Percentiles rank a stretch among this genome's conserved stretches.
Conservation (phyloP, 37 sponge, comb jelly and placozoan genomes). For the Beroe ovata region DNA sequence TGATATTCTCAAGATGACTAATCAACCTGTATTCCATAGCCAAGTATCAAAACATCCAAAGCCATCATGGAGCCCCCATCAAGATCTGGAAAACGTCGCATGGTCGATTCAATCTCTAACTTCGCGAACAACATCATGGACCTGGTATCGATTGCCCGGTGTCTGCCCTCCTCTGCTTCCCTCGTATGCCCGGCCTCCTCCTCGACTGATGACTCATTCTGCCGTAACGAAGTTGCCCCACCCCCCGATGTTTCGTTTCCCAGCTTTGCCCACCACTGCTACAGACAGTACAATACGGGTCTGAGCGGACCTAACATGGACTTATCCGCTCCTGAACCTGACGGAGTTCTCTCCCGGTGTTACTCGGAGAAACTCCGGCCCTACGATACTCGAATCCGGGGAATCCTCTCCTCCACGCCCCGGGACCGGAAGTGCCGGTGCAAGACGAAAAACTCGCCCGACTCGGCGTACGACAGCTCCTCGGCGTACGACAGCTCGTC, state of each 20-base stretch:
- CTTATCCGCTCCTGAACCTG: not conserved
- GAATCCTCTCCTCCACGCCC: not conserved
- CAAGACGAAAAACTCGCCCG: not conserved
- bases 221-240: conserved; percentile 1
- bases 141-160: not conserved
- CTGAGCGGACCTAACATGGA: conserved; percentile 17
- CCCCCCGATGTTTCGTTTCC: not conserved
- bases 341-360: not conserved
- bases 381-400: conserved; percentile 13
- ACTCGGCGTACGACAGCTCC: conserved; percentile 51
- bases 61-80: not conserved
- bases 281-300: not conserved
- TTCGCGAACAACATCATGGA: not conserved
- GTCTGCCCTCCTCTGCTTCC: conserved; percentile 25
- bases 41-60: not conserved
- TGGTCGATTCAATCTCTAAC: conserved; percentile 10
- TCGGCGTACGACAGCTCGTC: not conserved
- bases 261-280: not conserved
- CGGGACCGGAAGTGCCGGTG: conserved; percentile 5
- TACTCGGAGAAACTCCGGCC: not conserved
- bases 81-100: not conserved
- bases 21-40: not conserved
- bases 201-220: conserved; percentile 14
- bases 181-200: not conserved
- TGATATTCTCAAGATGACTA: not conserved